Percentiles rank a stretch among this genome's conserved stretches.
These are phyloP conservation scores for Lynx canadensis DNA, from an alignment of 2,113 vertebrate genomes.

Conservation along the genomic window DNA sequence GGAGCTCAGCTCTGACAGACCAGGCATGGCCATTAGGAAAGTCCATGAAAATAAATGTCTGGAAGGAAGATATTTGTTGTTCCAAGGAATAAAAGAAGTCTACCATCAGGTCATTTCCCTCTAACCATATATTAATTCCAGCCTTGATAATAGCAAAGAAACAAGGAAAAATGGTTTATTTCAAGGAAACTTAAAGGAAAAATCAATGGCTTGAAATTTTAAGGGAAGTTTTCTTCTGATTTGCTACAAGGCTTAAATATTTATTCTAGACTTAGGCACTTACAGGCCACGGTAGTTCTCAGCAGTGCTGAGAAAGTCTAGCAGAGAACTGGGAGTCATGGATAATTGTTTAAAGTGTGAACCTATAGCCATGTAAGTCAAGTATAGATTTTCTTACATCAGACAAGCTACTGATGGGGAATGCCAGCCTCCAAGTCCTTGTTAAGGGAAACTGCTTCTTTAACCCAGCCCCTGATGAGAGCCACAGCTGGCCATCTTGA, in stretches of 20 bases:
- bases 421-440: not conserved
- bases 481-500: not conserved
- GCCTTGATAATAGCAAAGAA: conserved; percentile 8
- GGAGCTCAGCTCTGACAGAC: conserved; percentile 9
- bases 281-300: not conserved
- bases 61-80: conserved; percentile 38
- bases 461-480: not conserved
- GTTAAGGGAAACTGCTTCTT: not conserved
- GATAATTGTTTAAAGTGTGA: conserved; percentile 21
- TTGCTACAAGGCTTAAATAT: not conserved
- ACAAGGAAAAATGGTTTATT: not conserved
- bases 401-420: not conserved
- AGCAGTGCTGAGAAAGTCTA: not conserved
- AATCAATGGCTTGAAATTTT: conserved; percentile 14
- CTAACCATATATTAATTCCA: not conserved
- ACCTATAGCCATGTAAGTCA: not conserved
- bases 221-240: not conserved
- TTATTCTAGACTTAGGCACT: not conserved
- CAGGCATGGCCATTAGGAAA: not conserved
- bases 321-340: not conserved
- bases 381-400: not conserved
- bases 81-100: conserved; percentile 44
- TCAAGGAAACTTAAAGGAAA: not conserved
- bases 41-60: conserved; percentile 34
- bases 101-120: conserved; percentile 17